phyloP scores from a whole-genome alignment of 2,113 vertebrate genomes.

The Coryphaenoides rupestris region DNA sequence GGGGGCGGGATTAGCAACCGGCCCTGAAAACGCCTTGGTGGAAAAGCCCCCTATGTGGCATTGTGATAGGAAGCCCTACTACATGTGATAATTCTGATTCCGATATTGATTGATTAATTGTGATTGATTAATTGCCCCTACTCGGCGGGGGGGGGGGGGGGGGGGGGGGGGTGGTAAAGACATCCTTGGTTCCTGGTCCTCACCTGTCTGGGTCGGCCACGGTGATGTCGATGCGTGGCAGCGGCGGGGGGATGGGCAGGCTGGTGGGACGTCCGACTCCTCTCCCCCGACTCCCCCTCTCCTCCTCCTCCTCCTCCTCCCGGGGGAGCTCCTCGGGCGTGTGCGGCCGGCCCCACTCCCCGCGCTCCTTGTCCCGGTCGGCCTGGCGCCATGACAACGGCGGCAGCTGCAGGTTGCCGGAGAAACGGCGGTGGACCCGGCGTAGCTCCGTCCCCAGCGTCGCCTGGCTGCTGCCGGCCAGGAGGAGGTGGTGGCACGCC shows the following conservation, averaged over 20 bases:
- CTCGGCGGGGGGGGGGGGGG: too few relatives aligned
- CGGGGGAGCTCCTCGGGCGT: slow-evolving; percentile 72
- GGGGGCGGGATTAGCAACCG: too few relatives aligned
- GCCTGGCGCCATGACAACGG: slow-evolving; percentile 86
- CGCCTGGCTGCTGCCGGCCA: slow-evolving; percentile 58
- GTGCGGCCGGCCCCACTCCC: slow-evolving; percentile 48
- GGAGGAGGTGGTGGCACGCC: slow-evolving; percentile 62
- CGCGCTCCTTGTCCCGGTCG: slow-evolving; percentile 62
- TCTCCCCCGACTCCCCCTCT: not conserved
- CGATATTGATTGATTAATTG: too few relatives aligned
- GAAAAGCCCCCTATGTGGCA: too few relatives aligned
- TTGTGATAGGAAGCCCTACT: too few relatives aligned
- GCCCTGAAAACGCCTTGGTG: too few relatives aligned
- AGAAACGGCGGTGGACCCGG: slow-evolving; percentile 84
- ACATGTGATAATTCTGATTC: too few relatives aligned
- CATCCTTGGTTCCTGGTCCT: too few relatives aligned
- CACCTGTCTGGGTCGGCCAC: slow-evolving; percentile 84
- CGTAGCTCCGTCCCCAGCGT: slow-evolving; percentile 84
- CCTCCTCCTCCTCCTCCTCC: not conserved
- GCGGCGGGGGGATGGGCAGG: slow-evolving; percentile 80
- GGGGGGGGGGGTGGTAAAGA: too few relatives aligned
- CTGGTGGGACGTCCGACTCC: slow-evolving; percentile 72
- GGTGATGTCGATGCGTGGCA: slow-evolving; percentile 92
- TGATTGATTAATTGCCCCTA: too few relatives aligned
- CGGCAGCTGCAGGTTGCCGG: slow-evolving; percentile 87